A percentile compares a stretch with the other conserved stretches of the same genome.
phyloP scores from a whole-genome alignment of 1,140 invertebrate species.

The Leptoteleia sp. region DNA sequence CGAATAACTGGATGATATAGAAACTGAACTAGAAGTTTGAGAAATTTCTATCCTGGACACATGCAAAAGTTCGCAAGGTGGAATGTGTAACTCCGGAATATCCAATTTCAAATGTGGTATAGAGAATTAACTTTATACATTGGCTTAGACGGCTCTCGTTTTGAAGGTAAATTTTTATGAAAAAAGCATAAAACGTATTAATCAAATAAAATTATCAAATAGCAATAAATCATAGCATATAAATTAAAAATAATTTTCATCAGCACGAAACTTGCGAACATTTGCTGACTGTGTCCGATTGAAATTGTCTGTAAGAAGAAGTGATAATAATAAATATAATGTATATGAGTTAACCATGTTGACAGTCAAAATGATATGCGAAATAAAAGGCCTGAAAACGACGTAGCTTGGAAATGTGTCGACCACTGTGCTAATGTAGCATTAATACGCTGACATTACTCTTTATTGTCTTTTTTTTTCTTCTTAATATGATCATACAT shows the following conservation, averaged over 20 bases:
- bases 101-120: too few relatives aligned
- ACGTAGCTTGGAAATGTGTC: conserved; percentile 33
- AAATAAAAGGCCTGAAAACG: conserved; percentile 30
- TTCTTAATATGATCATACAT: conserved; percentile 1
- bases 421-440: conserved; percentile 29
- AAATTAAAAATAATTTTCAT: neutral
- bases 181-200: neutral
- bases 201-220: neutral
- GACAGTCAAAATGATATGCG: conserved; percentile 14
- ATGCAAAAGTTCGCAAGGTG: too few relatives aligned
- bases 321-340: conserved; percentile 12
- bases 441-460: conserved; percentile 36
- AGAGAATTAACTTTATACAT: too few relatives aligned
- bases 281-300: neutral
- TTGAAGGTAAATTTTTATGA: too few relatives aligned
- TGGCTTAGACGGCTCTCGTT: too few relatives aligned
- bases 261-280: conserved; percentile 9
- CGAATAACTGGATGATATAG: too few relatives aligned
- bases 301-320: conserved; percentile 1
- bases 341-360: conserved; percentile 3
- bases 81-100: too few relatives aligned
- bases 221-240: neutral
- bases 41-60: too few relatives aligned
- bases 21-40: too few relatives aligned
- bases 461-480: conserved; percentile 25